Evolutionary conservation across 2,888 invertebrate species (phyloP), one percentile per base, ranked within the genome.

Genomic region (Metallyticus violacea): DNA sequence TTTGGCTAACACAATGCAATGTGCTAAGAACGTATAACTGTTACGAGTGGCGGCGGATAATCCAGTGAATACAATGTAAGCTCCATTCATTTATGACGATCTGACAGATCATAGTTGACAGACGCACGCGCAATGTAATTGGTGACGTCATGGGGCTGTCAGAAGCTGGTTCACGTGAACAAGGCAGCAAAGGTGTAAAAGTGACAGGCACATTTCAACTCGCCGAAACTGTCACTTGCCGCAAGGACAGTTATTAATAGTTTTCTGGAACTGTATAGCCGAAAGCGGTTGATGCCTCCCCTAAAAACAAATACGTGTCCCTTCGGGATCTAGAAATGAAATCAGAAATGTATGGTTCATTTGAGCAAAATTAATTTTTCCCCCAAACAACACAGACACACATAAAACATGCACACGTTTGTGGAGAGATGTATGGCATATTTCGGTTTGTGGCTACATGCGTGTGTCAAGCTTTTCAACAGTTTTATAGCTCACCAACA

Each of bases 261-360:
- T 62, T 62, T 62, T 62, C 40, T 62, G 40, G 2, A 22, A 62
- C 40, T 62, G 40, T n/a, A n/a, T n/a, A n/a, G n/a, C n/a, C n/a
- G n/a, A n/a, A 22, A 22, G 22, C 40, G 15, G 40, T 9, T 3
- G 40, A 6, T 40, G 30, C 29, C 29, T 29, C 29, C 25, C 40
- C 76, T 76, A n/a, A 26, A 30, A 85, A 62, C 40, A n/a, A 79
- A 79, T 79, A 85, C 26, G 79, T 85, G 79, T 85, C 79, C 40
- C 15, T 62, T 62, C 15, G 40, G 40, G 40, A 62, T 62, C 40
- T 22, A 62, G 28, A 84, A 79, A 85, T 77, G 85, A 87, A 85
- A 86, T 85, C 81, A 82, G 30, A 87, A 87, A 87, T 87, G 80
- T 83, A 83, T 77, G 83, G 83, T 77, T 83, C 7, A 28, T 77